Evolutionary conservation across 2,113 vertebrate genomes (phyloP).

Genomic region (Campylomormyrus tamandua): DNA sequence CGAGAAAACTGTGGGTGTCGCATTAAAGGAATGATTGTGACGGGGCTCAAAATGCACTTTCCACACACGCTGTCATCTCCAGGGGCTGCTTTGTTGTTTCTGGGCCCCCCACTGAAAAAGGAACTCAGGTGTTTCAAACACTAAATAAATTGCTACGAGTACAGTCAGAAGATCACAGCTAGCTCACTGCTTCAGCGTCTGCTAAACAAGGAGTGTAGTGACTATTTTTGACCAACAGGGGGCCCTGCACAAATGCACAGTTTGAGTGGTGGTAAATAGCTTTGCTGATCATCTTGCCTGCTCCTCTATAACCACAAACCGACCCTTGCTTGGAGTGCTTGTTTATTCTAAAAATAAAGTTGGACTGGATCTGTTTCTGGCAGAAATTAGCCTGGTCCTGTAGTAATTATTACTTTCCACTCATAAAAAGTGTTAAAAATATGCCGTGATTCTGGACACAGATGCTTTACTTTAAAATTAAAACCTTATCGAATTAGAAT

Average conservation of each 20-base stretch:
- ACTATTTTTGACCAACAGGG: not conserved
- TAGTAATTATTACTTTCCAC: not conserved
- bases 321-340: not conserved
- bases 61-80: not conserved
- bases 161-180: not conserved
- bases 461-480: not conserved
- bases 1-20: not conserved
- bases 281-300: not conserved
- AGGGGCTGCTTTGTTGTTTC: not conserved
- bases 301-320: not conserved
- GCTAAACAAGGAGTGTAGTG: not conserved
- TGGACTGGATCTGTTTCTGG: too few relatives aligned
- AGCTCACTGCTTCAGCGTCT: not conserved
- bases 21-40: not conserved
- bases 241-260: not conserved
- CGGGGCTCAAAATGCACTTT: not conserved
- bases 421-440: not conserved
- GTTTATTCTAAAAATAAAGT: not conserved
- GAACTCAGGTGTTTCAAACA: not conserved
- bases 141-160: not conserved
- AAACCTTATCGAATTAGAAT: not conserved
- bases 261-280: not conserved
- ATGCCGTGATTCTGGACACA: not conserved
- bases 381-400: not conserved
- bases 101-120: not conserved